A percentile compares a stretch with the other conserved stretches of the same genome.
These are phyloP conservation scores for Cherax destructor DNA, from an alignment of 1,140 invertebrate species.

Conservation along the genomic window DNA sequence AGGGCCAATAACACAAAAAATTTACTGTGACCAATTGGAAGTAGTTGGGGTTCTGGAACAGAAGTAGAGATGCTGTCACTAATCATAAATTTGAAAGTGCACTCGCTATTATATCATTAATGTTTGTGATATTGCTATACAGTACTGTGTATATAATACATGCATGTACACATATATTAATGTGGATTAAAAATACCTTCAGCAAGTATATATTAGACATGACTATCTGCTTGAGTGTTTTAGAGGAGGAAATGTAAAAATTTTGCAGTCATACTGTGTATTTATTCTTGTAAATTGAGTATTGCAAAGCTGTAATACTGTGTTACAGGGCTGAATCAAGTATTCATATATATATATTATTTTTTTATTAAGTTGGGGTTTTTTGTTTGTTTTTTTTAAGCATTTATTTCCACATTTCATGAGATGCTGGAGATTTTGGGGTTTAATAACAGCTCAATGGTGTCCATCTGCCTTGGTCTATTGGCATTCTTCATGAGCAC, in stretches of 20 bases:
- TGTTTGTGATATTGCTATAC: background rate
- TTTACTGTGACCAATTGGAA: no score
- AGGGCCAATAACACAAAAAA: no score
- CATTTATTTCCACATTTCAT: background rate
- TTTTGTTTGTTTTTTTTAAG: background rate
- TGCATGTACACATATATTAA: background rate
- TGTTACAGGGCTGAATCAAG: background rate
- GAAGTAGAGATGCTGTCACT: no score
- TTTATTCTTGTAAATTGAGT: background rate
- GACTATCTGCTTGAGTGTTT: background rate
- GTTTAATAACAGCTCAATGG: background rate
- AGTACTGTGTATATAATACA: background rate
- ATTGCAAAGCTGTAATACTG: background rate
- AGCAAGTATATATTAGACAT: background rate
- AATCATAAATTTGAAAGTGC: no score
- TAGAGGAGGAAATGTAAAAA: background rate
- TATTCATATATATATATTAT: constrained; percentile 19
- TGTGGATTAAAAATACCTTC: background rate
- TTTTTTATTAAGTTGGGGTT: background rate
- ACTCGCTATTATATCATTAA: no score
- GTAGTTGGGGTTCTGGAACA: no score
- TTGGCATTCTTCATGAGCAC: background rate
- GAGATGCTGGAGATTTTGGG: background rate
- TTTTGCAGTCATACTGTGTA: background rate
- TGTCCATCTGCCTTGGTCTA: background rate